These are phyloP conservation scores for Sarcophaga caerulescens DNA, from an alignment of 2,888 invertebrate species.

Conservation along the genomic window DNA sequence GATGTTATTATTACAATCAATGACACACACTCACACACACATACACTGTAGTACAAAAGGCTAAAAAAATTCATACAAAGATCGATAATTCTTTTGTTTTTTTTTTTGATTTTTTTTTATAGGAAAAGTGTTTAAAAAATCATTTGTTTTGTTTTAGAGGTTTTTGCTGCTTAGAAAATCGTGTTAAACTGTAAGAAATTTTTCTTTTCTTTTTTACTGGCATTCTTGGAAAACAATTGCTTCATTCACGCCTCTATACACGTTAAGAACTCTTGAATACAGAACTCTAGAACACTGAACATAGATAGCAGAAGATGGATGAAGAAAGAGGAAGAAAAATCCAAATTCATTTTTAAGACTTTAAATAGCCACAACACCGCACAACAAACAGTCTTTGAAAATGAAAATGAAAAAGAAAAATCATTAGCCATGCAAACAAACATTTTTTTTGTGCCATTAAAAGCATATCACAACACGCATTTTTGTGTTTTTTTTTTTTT, in stretches of 20 bases:
- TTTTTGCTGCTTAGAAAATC: conserved; percentile 16
- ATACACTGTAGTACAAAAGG: too few species aligned
- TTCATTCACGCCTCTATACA: conserved; percentile 57
- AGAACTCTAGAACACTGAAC: neutral
- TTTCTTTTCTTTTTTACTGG: conserved; percentile 66
- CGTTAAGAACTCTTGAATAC: neutral
- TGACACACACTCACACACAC: too few species aligned
- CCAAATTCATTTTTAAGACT: neutral
- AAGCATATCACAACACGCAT: conserved; percentile 34
- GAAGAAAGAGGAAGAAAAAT: too few species aligned
- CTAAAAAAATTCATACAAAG: neutral
- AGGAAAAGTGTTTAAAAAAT: neutral
- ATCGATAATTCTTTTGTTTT: neutral
- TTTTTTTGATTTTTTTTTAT: neutral
- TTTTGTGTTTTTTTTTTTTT: conserved; percentile 32
- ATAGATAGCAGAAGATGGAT: too few species aligned
- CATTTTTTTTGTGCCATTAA: conserved; percentile 40
- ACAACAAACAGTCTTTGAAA: neutral
- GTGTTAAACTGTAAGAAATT: conserved; percentile 76
- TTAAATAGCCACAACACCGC: neutral
- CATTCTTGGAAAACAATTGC: conserved; percentile 73
- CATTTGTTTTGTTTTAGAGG: conserved; percentile 47
- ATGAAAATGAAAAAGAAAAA: conserved; percentile 53
- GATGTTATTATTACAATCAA: neutral
- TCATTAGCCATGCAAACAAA: conserved; percentile 47